Base-by-base conservation (phyloP, 2,888 invertebrate species). In the Meandrusa payeni region DNA sequence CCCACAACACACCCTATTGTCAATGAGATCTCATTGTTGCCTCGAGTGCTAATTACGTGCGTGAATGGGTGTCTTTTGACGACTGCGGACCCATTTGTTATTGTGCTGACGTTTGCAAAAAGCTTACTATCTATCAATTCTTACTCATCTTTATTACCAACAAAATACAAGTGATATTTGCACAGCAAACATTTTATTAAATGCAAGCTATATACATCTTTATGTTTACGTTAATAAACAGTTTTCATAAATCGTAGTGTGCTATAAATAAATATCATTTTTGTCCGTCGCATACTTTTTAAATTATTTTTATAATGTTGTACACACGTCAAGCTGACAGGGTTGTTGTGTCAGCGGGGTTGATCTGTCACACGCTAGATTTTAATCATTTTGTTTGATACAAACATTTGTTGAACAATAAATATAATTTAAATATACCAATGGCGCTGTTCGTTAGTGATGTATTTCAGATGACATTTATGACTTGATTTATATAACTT, bases 21-120 rank as follows among this genome's bases (percentile, higher is more conserved):
- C 67, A 61, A 61, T 61, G 64, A 59, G 65, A 65, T 66, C 64
- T 61, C 59, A 70, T 74, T 68, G 72, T 69, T 57, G 48, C 59
- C 67, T 68, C 64, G 69, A 69, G 61, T 61, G 68, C 71, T 79
- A 79, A 79, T 79, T 77, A 76, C 66, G 55, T 69, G 70, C 65
- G 47, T 70, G 72, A 75, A 73, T 74, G 64, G 52, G 41, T 46
- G 60, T 68, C 62, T 64, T 69, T 71, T 76, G 74, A 73, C 69
- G 61, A 38, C 29, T 11, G 17, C 12, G 36, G 26, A 38, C 31
- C 26, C 17, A 37, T 47, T 47, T 42, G 41, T 46, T 42, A 47
- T 37, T 41, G 31, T 23, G 17, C 12, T 19, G 7, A 20, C 6
- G 19, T 31, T 31, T 37, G 10, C 9, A 5, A 4, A 4, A 7